phyloP scores from a whole-genome alignment of 2,888 invertebrate species.

The Seira musarum region DNA sequence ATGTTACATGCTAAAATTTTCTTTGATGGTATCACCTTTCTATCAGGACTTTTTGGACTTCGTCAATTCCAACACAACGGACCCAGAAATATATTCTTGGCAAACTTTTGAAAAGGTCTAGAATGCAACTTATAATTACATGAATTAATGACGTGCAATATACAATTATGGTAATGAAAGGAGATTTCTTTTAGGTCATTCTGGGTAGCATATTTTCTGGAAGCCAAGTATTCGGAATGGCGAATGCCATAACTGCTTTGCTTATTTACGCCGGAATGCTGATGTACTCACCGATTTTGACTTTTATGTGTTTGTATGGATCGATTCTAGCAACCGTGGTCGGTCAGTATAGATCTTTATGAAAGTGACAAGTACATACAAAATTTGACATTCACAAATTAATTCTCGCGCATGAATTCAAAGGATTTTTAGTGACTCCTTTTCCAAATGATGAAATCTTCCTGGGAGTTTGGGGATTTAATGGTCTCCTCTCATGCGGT shows the following conservation, averaged over 20 bases:
- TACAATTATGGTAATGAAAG: not conserved
- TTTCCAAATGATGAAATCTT: constrained; percentile 70
- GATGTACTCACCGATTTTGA: constrained; percentile 72
- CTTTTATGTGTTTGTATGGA: constrained; percentile 34
- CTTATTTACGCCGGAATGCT: constrained; percentile 72
- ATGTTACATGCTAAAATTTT: too few species aligned
- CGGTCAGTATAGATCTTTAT: not conserved
- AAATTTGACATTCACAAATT: too few species aligned
- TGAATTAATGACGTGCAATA: not conserved
- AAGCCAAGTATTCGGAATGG: constrained; percentile 72
- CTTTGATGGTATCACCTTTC: too few species aligned
- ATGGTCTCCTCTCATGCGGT: constrained; percentile 72
- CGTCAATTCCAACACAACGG: not conserved
- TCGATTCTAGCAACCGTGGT: constrained; percentile 20
- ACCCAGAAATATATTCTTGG: constrained; percentile 19
- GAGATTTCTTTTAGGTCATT: constrained; percentile 71
- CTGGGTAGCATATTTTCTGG: constrained; percentile 72
- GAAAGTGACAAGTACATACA: too few species aligned
- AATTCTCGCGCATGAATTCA: too few species aligned
- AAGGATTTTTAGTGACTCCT: constrained; percentile 23
- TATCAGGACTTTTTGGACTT: not conserved
- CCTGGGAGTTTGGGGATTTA: constrained; percentile 73
- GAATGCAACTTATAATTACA: not conserved
- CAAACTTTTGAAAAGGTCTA: constrained; percentile 30
- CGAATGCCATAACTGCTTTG: constrained; percentile 71